These are phyloP conservation scores for Heliothis virescens DNA, from an alignment of 1,140 invertebrate genomes.

Conservation along the genomic window DNA sequence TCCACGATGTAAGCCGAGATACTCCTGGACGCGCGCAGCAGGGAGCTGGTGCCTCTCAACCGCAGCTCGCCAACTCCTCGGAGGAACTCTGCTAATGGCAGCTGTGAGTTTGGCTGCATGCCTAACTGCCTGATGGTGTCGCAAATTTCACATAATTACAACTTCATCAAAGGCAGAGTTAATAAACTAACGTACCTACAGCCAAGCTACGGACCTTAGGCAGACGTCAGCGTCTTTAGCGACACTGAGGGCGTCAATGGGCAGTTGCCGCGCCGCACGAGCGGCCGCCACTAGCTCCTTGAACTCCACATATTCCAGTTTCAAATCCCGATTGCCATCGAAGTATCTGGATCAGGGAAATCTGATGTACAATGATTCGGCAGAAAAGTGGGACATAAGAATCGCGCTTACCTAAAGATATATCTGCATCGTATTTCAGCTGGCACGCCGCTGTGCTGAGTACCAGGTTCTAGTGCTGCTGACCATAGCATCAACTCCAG, in stretches of 20 bases:
- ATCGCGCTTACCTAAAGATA: conserved; percentile 76
- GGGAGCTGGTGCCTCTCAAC: conserved; percentile 78
- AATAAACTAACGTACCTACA: too few species aligned
- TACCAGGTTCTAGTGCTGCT: conserved; percentile 78
- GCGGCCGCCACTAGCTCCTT: conserved; percentile 73
- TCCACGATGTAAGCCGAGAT: conserved; percentile 65
- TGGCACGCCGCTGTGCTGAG: conserved; percentile 73
- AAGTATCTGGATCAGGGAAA: conserved; percentile 64
- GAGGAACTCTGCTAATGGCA: conserved; percentile 77
- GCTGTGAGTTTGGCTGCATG: conserved; percentile 64
- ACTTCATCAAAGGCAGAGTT: neutral
- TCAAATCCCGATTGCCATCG: conserved; percentile 69
- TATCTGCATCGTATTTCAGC: conserved; percentile 82
- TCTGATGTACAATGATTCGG: neutral
- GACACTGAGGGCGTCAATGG: conserved; percentile 70
- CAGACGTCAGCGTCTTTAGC: conserved; percentile 68
- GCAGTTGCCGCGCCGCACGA: conserved; percentile 62
- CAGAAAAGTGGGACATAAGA: neutral
- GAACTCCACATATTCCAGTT: conserved; percentile 71
- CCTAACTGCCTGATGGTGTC: conserved; percentile 66
- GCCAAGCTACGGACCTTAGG: conserved; percentile 63
- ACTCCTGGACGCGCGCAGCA: conserved; percentile 72
- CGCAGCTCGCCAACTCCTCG: conserved; percentile 76
- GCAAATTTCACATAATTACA: neutral
- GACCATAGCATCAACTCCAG: conserved; percentile 78